Conservation (phyloP, 2,113 vertebrate species). For the Mystacornis crossleyi region DNA sequence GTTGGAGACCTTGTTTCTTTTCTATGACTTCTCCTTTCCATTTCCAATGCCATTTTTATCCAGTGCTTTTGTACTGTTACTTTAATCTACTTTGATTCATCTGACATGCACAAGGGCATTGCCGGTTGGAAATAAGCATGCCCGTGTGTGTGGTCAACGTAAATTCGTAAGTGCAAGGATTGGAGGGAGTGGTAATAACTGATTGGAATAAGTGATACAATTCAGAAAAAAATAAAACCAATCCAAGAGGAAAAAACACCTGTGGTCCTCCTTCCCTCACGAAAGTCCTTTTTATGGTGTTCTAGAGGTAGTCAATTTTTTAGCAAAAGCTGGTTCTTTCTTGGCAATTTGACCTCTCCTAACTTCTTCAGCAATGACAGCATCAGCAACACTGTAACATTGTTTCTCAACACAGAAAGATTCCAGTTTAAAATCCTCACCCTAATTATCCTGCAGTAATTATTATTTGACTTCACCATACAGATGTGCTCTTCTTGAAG, state of each 20-base stretch:
- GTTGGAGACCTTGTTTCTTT: neutral
- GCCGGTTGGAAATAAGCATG: neutral
- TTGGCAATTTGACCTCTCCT: neutral
- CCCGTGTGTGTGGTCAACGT: neutral
- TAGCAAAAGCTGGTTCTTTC: neutral
- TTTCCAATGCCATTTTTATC: neutral
- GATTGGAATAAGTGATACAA: neutral
- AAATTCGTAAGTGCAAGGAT: neutral
- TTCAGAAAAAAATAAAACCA: neutral
- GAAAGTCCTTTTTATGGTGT: neutral
- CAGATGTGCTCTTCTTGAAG: neutral
- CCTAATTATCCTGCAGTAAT: neutral
- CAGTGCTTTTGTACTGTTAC: neutral
- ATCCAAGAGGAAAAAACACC: too few relatives aligned
- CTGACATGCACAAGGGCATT: fast-evolving
- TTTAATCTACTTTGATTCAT: fast-evolving
- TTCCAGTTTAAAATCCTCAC: neutral
- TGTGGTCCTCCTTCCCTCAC: neutral
- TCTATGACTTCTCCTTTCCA: neutral
- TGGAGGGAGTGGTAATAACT: neutral
- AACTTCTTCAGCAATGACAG: neutral
- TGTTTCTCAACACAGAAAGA: neutral
- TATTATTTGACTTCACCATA: neutral
- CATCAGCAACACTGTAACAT: neutral
- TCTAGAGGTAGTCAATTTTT: neutral